Conservation (phyloP, 2,888 invertebrate species). For the Linhomoeus sp. region DNA sequence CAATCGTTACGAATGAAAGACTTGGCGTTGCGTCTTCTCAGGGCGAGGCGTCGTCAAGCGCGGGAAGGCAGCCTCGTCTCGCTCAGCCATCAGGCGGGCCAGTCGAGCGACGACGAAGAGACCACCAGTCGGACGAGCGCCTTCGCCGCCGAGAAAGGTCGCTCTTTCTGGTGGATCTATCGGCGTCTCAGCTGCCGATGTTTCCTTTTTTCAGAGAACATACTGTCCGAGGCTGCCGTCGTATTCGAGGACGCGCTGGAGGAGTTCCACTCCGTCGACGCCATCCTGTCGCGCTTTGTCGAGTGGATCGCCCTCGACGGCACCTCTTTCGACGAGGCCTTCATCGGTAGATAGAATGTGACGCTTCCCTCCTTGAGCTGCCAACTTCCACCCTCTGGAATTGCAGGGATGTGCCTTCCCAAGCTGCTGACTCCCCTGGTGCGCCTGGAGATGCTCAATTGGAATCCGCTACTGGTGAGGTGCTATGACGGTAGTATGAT, state of each 20-base stretch:
- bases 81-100: slow-evolving; percentile 58
- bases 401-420: slow-evolving; percentile 67
- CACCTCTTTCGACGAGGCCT: slow-evolving; percentile 66
- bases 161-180: background rate
- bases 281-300: slow-evolving; percentile 54
- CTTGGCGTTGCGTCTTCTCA: no score
- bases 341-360: no score
- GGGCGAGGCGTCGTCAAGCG: slow-evolving; percentile 58
- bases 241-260: slow-evolving; percentile 69
- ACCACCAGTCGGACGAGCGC: slow-evolving; percentile 47
- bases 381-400: no score
- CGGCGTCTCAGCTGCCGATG: background rate
- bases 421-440: slow-evolving; percentile 59
- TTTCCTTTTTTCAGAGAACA: slow-evolving; percentile 37
- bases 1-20: no score
- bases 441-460: slow-evolving; percentile 44
- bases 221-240: slow-evolving; percentile 42
- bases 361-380: no score
- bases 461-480: slow-evolving; percentile 41
- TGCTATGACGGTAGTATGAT: no score
- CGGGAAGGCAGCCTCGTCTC: slow-evolving; percentile 39
- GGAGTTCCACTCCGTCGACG: slow-evolving; percentile 57
- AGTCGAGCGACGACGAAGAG: slow-evolving; percentile 85
- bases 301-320: slow-evolving; percentile 58
- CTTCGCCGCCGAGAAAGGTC: slow-evolving; percentile 10